Evolutionary conservation across 2,888 invertebrate genomes (phyloP).

Genomic region (Lucinisca nassula): DNA sequence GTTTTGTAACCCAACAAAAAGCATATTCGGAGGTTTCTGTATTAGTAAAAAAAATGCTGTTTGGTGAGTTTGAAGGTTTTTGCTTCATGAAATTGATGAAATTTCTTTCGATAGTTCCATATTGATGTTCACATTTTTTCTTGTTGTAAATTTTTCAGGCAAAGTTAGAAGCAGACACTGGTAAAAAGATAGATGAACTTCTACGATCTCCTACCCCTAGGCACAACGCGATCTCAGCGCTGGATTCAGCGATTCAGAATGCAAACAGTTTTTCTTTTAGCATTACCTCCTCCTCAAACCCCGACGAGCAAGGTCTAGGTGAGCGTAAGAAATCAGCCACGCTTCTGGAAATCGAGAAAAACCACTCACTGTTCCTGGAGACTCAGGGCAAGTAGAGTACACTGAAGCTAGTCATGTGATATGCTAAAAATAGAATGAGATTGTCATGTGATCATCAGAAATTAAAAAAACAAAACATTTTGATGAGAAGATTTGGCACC

Average conservation of each 20-base stretch:
- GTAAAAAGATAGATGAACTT: constrained; percentile 59
- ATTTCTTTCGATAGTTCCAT: too few relatives aligned
- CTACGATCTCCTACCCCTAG: constrained; percentile 64
- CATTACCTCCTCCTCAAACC: constrained; percentile 48
- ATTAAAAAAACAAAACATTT: too few relatives aligned
- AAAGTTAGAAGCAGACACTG: constrained; percentile 15
- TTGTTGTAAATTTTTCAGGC: too few relatives aligned
- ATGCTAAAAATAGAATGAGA: constrained; percentile 52
- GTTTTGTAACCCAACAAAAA: too few relatives aligned
- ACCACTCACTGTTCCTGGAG: constrained; percentile 94
- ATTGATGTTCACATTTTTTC: too few relatives aligned
- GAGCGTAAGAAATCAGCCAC: constrained; percentile 89
- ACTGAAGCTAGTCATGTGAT: constrained; percentile 73
- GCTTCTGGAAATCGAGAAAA: constrained; percentile 96
- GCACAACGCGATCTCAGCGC: constrained; percentile 54
- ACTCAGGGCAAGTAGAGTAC: constrained; percentile 93
- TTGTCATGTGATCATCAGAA: constrained; percentile 50
- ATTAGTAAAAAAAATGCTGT: too few relatives aligned
- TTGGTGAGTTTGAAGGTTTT: too few relatives aligned
- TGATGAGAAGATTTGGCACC: too few relatives aligned
- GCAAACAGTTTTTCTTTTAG: constrained; percentile 57
- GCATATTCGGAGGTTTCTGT: too few relatives aligned
- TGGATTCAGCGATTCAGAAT: constrained; percentile 63
- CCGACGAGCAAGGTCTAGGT: constrained; percentile 64
- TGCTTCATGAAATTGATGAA: too few relatives aligned